Base-by-base conservation (phyloP, 2,113 vertebrate genomes). In the Hemicordylus capensis region DNA sequence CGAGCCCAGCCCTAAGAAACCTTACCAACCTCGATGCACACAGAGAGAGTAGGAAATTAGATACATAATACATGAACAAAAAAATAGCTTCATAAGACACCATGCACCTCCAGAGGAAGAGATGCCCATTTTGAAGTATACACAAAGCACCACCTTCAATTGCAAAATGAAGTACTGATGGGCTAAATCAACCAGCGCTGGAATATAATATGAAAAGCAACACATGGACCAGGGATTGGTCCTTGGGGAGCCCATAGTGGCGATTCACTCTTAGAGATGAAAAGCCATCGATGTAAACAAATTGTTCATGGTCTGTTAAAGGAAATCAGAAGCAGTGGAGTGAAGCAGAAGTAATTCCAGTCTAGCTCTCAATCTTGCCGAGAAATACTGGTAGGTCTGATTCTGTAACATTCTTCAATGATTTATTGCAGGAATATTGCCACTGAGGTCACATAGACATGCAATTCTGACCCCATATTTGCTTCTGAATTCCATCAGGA, bases 221-320 rank as follows among this genome's bases (percentile, higher is more conserved):
- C 84, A 79, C 90, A 72, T 28, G 9, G 85, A 75, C 72, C n/a
- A 31, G 69, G 86, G 88, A 76, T 46, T 90, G 93, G 90, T 94
- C 94, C 92, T 90, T 80, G 14, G 92, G 88, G 91, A 88, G 5
- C 64, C 86, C 28, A 28, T 73, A 0, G 79, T 85, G 85, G 69
- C 42, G 82, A 87, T 86, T 90, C 90, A 77, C 84, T 63, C 87
- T 64, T 90, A 89, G 90, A 88, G 92, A 89, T 75, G 89, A 91
- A 91, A 91, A 93, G 84, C 87, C 92, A 90, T 90, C 88, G 87
- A 1, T 92, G 88, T 93, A 94, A 94, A 93, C 92, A 94, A 94
- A 93, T 93, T 91, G 90, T 91, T 94, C 91, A 85, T 80, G 89
- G 90, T 93, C 94, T 91, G 90, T 89, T 94, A 88, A 91, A 89